Evolutionary conservation across 1,140 invertebrate genomes (phyloP), one percentile per base, ranked within the genome.

Genomic region (Danaus plexippus): DNA sequence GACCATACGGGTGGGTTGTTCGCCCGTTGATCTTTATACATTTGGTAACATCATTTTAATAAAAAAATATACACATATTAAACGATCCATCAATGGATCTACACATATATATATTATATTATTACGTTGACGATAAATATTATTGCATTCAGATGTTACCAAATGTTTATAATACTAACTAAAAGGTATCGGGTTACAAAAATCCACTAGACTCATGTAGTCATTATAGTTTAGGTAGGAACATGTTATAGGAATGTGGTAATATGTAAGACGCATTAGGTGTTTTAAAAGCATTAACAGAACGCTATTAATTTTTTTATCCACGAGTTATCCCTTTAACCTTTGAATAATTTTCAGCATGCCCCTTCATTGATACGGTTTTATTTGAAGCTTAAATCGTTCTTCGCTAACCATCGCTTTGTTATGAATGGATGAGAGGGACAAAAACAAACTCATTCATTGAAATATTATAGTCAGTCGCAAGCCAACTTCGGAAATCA

Each of bases 1-100:
- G 94, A 97, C 90, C 94, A 96, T 92, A 94, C 94, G 91, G 95
- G 95, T 97, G 95, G 95, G 95, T 97, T 95, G 87, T 95, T 94
- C 91, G 93, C 93, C 90, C 93, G 92, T 88, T 90, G 85, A 90
- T 73, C 48, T 64, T 41, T 64, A 45, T 47, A 47, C 60, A 63
- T 80, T 80, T 75, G 72, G 72, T 77, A 77, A 75, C 70, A 68
- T 66, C 60, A 65, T 51, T 51, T 32, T 32, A 32, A 32, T 32
- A 4, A 32, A 32, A 32, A 4, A 32, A 32, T 32, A 32, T 32
- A 32, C 22, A 43, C 12, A 22, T 11, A 48, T 40, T 43, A 11
- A 43, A 55, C 43, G 5, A 22, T 53, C 9, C 40, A 40, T 49
- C 13, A 52, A 57, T 12, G 15, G 52, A 3, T 32, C 22, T 32